Conservation (phyloP, 1,140 invertebrate genomes). For the Heliconius congener region DNA sequence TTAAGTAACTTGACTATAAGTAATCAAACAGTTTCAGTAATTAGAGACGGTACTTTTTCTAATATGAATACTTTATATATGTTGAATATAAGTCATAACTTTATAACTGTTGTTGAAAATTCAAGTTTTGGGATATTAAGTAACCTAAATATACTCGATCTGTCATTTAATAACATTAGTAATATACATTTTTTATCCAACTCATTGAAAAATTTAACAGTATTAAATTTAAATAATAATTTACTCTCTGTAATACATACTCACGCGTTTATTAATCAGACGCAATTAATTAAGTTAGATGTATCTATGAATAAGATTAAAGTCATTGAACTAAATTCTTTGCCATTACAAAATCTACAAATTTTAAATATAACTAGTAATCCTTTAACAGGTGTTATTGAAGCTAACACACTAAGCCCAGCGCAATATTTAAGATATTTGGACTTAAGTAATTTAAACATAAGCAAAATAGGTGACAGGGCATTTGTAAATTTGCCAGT, state of each 20-base stretch:
- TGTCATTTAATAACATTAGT: slow-evolving; percentile 57
- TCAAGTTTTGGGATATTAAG: slow-evolving; percentile 45
- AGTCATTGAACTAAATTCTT: slow-evolving; percentile 49
- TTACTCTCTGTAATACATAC: slow-evolving; percentile 43
- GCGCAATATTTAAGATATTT: slow-evolving; percentile 57
- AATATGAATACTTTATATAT: slow-evolving; percentile 42
- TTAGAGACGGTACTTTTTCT: slow-evolving; percentile 54
- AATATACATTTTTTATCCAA: slow-evolving; percentile 53
- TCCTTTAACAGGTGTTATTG: slow-evolving; percentile 47
- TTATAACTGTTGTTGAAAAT: slow-evolving; percentile 48
- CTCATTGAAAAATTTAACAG: slow-evolving; percentile 50
- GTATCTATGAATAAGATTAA: slow-evolving; percentile 59
- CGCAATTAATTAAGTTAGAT: slow-evolving; percentile 53
- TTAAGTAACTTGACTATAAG: slow-evolving; percentile 50
- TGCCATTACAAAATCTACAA: slow-evolving; percentile 60
- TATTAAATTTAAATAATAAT: slow-evolving; percentile 59
- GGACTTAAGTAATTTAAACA: slow-evolving; percentile 59
- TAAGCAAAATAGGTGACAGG: slow-evolving; percentile 54
- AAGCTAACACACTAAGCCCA: slow-evolving; percentile 55
- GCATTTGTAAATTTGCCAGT: slow-evolving; percentile 58
- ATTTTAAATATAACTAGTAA: slow-evolving; percentile 62
- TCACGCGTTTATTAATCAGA: slow-evolving; percentile 51
- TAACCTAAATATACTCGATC: slow-evolving; percentile 50
- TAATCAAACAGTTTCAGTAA: slow-evolving; percentile 51
- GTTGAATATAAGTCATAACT: slow-evolving; percentile 62